These are phyloP conservation scores for Cryptus armator DNA, from an alignment of 2,888 invertebrate genomes.

Conservation along the genomic window DNA sequence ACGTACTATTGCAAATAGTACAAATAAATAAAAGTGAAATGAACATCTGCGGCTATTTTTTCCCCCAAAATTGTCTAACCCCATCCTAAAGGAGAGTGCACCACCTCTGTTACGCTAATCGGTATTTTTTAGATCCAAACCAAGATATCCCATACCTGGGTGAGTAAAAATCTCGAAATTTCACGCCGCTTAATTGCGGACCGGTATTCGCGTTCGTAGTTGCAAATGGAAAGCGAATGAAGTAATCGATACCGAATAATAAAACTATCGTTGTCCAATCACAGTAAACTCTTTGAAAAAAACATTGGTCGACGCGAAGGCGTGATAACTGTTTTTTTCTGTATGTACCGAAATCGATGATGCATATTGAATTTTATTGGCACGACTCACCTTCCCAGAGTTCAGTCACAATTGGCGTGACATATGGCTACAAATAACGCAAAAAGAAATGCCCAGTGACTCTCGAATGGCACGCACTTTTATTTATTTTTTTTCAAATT, in stretches of 20 bases:
- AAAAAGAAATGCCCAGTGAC: neutral
- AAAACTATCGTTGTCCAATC: constrained; percentile 4
- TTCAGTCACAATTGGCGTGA: neutral
- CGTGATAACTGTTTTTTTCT: neutral
- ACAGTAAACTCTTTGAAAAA: neutral
- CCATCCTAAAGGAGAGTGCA: no score
- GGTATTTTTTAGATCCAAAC: no score
- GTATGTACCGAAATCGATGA: neutral
- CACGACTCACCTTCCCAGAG: neutral
- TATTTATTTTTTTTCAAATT: neutral
- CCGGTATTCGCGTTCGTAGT: neutral
- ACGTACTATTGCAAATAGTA: no score
- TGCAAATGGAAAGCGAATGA: neutral
- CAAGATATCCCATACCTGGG: no score
- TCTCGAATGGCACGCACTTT: neutral
- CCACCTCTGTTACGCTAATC: no score
- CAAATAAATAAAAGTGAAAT: no score
- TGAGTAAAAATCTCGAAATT: no score
- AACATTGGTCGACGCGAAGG: neutral
- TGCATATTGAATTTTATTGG: constrained; percentile 15
- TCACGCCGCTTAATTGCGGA: no score
- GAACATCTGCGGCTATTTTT: no score
- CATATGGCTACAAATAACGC: neutral
- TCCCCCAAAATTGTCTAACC: no score
- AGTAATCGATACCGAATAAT: constrained; percentile 2